A percentile compares a stretch with the other conserved stretches of the same genome.
Conservation (phyloP, 1,140 invertebrate species). For the Pseudomyrmex pallidus region DNA sequence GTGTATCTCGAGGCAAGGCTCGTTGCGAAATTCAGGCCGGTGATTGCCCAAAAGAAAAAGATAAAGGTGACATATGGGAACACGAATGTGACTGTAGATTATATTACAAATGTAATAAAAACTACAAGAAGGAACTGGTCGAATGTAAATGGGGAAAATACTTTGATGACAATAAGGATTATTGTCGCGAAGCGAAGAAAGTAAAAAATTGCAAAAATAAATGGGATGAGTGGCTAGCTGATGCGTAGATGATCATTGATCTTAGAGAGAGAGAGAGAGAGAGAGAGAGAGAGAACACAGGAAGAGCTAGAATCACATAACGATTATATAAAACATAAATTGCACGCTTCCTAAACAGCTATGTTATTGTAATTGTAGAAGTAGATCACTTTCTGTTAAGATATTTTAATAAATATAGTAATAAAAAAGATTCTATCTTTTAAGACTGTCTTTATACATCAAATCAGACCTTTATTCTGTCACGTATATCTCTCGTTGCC, state of each 20-base stretch:
- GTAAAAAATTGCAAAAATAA: background rate
- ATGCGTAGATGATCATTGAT: background rate
- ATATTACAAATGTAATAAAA: background rate
- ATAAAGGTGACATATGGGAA: background rate
- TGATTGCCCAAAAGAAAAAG: background rate
- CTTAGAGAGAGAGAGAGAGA: background rate
- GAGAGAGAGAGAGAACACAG: background rate
- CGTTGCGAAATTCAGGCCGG: background rate
- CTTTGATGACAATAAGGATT: no score
- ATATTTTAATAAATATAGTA: constrained; percentile 38
- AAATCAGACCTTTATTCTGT: background rate
- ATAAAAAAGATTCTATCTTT: background rate
- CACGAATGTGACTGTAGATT: constrained; percentile 33
- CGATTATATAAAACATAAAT: background rate
- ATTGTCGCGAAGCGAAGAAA: no score
- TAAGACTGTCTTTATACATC: background rate
- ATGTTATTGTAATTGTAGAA: background rate
- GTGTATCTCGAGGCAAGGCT: background rate
- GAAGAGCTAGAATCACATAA: background rate
- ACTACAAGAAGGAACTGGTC: background rate
- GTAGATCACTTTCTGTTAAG: constrained; percentile 15
- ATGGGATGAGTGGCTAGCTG: background rate
- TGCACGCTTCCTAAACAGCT: constrained; percentile 5
- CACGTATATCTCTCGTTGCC: no score
- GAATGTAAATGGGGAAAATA: background rate